Evolutionary conservation across 2,797 vertebrate genomes (phyloP).

Genomic region (Falco cherrug): DNA sequence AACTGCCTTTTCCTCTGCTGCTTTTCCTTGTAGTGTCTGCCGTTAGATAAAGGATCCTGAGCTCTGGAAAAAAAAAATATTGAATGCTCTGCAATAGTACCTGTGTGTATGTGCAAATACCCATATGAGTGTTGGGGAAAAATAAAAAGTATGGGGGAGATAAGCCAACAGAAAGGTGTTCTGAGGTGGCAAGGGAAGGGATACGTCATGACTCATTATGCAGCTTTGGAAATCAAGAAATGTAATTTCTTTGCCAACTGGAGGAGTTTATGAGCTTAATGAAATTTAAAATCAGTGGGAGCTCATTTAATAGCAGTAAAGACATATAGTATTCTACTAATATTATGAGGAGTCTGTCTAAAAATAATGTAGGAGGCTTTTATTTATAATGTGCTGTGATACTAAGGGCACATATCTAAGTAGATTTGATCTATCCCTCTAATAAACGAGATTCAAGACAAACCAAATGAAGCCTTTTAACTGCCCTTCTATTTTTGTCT

Average conservation of each 20-base stretch:
- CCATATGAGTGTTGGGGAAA: constrained; percentile 19
- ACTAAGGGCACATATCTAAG: neutral
- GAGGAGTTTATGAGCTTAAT: constrained; percentile 58
- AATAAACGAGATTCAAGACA: neutral
- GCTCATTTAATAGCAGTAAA: constrained; percentile 38
- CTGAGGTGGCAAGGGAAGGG: constrained; percentile 17
- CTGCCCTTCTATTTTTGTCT: neutral
- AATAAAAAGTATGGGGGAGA: constrained; percentile 29
- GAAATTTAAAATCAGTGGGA: constrained; percentile 63
- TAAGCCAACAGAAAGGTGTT: constrained; percentile 29
- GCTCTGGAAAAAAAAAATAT: neutral
- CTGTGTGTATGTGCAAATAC: constrained; percentile 6
- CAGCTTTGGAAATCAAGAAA: constrained; percentile 48
- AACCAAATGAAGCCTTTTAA: neutral
- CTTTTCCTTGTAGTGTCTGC: constrained; percentile 8
- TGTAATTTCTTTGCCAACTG: constrained; percentile 51
- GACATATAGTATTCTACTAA: constrained; percentile 20
- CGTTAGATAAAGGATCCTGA: constrained; percentile 8
- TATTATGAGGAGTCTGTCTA: neutral
- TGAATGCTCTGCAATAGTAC: neutral
- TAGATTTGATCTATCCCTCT: neutral
- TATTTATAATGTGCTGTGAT: constrained; percentile 21
- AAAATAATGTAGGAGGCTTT: neutral
- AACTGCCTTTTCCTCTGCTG: constrained; percentile 65
- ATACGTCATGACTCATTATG: constrained; percentile 32